phyloP scores from a whole-genome alignment of 2,888 invertebrate species.

The Tridacna gigas region DNA sequence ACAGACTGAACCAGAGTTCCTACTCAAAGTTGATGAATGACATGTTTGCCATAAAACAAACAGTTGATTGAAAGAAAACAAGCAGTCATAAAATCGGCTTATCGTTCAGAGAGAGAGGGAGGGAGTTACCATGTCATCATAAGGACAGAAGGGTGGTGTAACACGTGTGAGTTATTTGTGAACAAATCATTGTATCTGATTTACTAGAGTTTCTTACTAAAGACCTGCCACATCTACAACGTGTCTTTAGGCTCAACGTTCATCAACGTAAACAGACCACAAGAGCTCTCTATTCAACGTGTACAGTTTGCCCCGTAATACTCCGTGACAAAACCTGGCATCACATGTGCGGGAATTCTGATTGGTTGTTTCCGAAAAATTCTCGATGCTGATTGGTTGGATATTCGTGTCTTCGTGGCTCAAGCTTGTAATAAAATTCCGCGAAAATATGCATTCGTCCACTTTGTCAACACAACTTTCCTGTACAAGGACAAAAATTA shows the following conservation, averaged over 20 bases:
- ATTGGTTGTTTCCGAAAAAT: not conserved
- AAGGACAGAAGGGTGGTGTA: not conserved
- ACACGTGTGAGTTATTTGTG: not conserved
- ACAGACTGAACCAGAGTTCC: too few species aligned
- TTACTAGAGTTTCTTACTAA: not conserved
- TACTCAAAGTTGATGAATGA: too few species aligned
- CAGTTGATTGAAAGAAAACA: too few species aligned
- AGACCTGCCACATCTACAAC: not conserved
- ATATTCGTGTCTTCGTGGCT: conserved; percentile 22
- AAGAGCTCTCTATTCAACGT: not conserved
- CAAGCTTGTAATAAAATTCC: conserved; percentile 6
- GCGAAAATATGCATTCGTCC: not conserved
- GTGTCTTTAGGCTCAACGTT: not conserved
- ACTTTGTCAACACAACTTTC: not conserved
- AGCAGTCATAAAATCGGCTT: too few species aligned
- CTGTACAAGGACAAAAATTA: not conserved
- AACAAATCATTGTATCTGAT: not conserved
- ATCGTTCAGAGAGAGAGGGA: not conserved
- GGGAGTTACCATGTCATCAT: not conserved
- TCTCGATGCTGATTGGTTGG: conserved; percentile 15
- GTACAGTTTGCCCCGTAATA: not conserved
- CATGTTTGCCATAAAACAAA: too few species aligned
- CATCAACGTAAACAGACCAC: conserved; percentile 3
- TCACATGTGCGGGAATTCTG: conserved; percentile 3
- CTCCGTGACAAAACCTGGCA: not conserved